Percentiles rank a stretch among this genome's conserved stretches.
These are phyloP conservation scores for Orthonychiurus folsomi DNA, from an alignment of 2,888 invertebrate species.

Conservation along the genomic window DNA sequence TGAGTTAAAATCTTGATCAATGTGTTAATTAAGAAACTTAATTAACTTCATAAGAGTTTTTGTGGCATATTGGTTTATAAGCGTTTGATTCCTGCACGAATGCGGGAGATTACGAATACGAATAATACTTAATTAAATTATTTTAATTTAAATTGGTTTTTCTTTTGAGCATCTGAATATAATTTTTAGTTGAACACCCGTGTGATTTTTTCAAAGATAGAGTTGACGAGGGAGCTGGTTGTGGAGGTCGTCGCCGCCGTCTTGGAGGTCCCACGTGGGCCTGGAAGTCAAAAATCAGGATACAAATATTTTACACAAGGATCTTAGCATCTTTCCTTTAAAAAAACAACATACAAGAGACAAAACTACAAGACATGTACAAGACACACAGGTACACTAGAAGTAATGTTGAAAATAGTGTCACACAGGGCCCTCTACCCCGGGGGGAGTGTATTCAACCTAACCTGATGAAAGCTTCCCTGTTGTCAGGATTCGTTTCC, in stretches of 20 bases:
- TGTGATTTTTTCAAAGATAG: slow-evolving; percentile 7
- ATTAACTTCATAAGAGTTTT: background rate
- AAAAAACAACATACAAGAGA: background rate
- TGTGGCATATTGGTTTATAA: background rate
- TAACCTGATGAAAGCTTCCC: slow-evolving; percentile 35
- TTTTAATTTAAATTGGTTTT: background rate
- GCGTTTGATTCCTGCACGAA: background rate
- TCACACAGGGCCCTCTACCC: background rate
- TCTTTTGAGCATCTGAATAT: background rate
- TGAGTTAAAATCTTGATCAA: background rate
- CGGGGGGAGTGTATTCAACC: slow-evolving; percentile 9
- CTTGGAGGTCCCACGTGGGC: background rate
- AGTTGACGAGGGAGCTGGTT: slow-evolving; percentile 11
- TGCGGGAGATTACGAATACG: background rate
- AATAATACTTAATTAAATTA: background rate
- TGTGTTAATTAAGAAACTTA: background rate
- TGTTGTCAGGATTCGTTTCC: slow-evolving; percentile 30
- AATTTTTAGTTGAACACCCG: slow-evolving; percentile 13
- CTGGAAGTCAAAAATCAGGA: background rate
- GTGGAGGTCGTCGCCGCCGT: background rate
- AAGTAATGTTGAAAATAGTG: too few species aligned
- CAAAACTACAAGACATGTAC: background rate
- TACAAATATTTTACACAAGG: background rate
- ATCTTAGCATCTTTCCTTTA: background rate
- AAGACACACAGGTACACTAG: too few species aligned